phyloP scores from a whole-genome alignment of 2,888 invertebrate genomes.

The Fragum fragum region DNA sequence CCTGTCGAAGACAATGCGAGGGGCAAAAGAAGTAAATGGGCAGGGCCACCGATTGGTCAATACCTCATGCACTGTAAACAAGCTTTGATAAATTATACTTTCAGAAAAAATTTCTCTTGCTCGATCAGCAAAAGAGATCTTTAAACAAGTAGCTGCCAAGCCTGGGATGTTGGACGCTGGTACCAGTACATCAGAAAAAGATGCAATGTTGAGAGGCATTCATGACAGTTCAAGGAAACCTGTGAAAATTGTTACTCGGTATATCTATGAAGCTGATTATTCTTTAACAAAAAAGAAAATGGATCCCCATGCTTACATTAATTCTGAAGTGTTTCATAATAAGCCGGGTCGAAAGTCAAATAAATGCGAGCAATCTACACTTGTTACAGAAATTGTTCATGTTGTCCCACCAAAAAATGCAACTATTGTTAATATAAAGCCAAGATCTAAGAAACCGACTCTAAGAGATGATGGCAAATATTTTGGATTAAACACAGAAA shows the following conservation, averaged over 20 bases:
- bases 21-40: too few relatives aligned
- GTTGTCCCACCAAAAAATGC: conserved; percentile 56
- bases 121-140: too few relatives aligned
- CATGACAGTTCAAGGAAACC: background rate
- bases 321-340: background rate
- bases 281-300: background rate
- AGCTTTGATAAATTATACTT: too few relatives aligned
- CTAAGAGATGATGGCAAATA: conserved; percentile 50
- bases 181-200: background rate
- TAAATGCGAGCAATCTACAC: background rate
- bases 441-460: conserved; percentile 24
- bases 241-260: conserved; percentile 1
- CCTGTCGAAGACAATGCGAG: too few relatives aligned
- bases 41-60: too few relatives aligned
- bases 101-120: too few relatives aligned
- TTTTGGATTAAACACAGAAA: background rate
- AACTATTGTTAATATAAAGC: conserved; percentile 35
- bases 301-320: background rate
- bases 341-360: conserved; percentile 10
- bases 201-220: background rate
- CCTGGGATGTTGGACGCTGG: background rate
- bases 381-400: conserved; percentile 26
- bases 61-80: too few relatives aligned
- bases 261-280: conserved; percentile 19
- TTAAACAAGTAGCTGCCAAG: too few relatives aligned